Conservation (phyloP, 2,888 invertebrate species). For the Luperina testacea region DNA sequence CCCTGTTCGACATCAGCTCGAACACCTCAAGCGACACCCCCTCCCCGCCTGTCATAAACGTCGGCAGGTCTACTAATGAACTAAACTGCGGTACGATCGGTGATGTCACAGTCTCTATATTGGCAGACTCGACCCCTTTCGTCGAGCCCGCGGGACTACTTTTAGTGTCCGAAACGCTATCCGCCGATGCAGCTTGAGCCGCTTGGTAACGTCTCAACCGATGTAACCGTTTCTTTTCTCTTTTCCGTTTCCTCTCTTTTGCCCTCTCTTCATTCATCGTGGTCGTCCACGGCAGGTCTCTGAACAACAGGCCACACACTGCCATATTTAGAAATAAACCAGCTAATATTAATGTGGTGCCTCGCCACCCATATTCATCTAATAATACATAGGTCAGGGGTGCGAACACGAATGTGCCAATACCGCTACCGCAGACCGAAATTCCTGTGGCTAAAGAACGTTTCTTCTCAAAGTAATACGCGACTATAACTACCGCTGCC, state of each 20-base stretch:
- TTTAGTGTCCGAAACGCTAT: constrained; percentile 92
- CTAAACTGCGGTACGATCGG: constrained; percentile 91
- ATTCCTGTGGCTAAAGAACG: constrained; percentile 96
- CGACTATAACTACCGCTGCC: constrained; percentile 97
- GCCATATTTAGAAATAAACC: constrained; percentile 95
- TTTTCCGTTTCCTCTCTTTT: constrained; percentile 91
- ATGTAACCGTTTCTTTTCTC: constrained; percentile 88
- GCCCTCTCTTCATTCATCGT: constrained; percentile 91
- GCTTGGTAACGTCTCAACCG: constrained; percentile 83
- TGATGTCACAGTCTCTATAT: constrained; percentile 83
- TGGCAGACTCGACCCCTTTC: constrained; percentile 78
- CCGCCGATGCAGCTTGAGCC: constrained; percentile 90
- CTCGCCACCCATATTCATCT: constrained; percentile 95
- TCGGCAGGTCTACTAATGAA: constrained; percentile 96
- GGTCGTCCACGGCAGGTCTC: constrained; percentile 91
- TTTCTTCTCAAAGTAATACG: constrained; percentile 96
- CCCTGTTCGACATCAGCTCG: constrained; percentile 92
- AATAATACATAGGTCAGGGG: constrained; percentile 94
- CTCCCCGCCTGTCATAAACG: constrained; percentile 94
- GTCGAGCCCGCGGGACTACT: constrained; percentile 92
- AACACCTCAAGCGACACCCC: constrained; percentile 94
- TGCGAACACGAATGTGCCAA: constrained; percentile 96
- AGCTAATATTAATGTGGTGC: constrained; percentile 94
- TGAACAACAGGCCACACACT: constrained; percentile 95
- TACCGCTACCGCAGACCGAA: constrained; percentile 96